A percentile compares a stretch with the other conserved stretches of the same genome.
Evolutionary conservation across 1,140 invertebrate species (phyloP).

Genomic region (Drosophila fuyamai): DNA sequence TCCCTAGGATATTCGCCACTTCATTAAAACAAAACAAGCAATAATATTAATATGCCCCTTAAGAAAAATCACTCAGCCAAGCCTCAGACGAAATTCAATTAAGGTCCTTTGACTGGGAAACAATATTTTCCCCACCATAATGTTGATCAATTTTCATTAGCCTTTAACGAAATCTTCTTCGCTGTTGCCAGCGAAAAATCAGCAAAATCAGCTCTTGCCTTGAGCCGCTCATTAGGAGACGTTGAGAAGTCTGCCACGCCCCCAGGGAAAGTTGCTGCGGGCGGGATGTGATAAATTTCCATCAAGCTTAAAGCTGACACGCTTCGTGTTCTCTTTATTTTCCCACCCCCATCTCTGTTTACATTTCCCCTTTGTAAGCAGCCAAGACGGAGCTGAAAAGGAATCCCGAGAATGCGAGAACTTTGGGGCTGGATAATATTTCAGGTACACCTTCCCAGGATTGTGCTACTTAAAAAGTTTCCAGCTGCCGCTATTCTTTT

Average conservation of each 20-base stretch:
- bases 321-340: conserved; percentile 34
- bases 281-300: conserved; percentile 59
- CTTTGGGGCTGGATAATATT: conserved; percentile 59
- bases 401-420: conserved; percentile 23
- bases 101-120: conserved; percentile 25
- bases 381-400: conserved; percentile 12
- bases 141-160: conserved; percentile 74
- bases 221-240: conserved; percentile 18
- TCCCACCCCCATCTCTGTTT: conserved; percentile 25
- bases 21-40: conserved; percentile 51
- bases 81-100: conserved; percentile 36
- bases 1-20: conserved; percentile 28
- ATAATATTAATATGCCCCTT: conserved; percentile 49
- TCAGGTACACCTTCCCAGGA: conserved; percentile 54
- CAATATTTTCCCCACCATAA: conserved; percentile 31
- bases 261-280: conserved; percentile 5
- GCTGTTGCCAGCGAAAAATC: neutral
- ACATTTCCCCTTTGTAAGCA: conserved; percentile 24
- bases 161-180: neutral
- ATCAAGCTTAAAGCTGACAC: conserved; percentile 67
- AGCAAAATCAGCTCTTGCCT: conserved; percentile 17
- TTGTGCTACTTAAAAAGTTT: conserved; percentile 72
- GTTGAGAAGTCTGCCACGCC: conserved; percentile 18
- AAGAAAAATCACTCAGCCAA: conserved; percentile 41
- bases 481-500: conserved; percentile 35